A percentile compares a stretch with the other conserved stretches of the same genome.
phyloP scores from a whole-genome alignment of 2,888 invertebrate species.

The Amiota communis region DNA sequence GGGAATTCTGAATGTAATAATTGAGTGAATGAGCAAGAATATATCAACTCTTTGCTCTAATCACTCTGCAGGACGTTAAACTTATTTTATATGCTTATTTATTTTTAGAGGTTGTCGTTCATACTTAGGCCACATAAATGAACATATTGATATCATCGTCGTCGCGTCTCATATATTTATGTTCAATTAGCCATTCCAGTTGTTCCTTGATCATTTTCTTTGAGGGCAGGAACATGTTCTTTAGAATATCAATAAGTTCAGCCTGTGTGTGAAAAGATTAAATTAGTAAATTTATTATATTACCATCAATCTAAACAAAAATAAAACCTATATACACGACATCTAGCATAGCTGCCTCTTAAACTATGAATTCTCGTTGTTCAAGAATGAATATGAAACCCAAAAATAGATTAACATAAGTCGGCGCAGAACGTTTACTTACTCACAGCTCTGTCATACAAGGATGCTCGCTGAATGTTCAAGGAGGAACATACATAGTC shows the following conservation, averaged over 20 bases:
- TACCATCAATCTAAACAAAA: neutral
- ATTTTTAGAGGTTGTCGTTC: neutral
- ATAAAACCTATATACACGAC: neutral
- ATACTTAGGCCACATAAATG: slow-evolving; percentile 92
- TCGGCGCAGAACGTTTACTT: too few species aligned
- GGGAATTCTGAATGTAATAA: too few species aligned
- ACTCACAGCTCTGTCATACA: too few species aligned
- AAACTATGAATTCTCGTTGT: too few species aligned
- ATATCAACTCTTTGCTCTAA: too few species aligned
- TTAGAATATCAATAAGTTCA: slow-evolving; percentile 97
- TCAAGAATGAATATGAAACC: too few species aligned
- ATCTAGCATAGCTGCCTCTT: too few species aligned
- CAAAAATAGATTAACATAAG: too few species aligned
- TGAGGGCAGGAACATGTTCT: slow-evolving; percentile 99
- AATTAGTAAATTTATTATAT: neutral
- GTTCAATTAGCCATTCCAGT: slow-evolving; percentile 99
- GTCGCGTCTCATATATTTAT: slow-evolving; percentile 97
- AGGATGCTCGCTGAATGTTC: too few species aligned
- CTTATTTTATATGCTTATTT: neutral
- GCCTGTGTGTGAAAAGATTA: slow-evolving; percentile 74
- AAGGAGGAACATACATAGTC: too few species aligned
- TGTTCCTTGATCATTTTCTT: slow-evolving; percentile 99
- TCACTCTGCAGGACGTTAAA: too few species aligned
- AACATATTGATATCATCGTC: slow-evolving; percentile 98
- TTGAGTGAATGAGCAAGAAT: too few species aligned